Conservation (phyloP, 2,113 vertebrate genomes). For the Amblyornis subalaris region DNA sequence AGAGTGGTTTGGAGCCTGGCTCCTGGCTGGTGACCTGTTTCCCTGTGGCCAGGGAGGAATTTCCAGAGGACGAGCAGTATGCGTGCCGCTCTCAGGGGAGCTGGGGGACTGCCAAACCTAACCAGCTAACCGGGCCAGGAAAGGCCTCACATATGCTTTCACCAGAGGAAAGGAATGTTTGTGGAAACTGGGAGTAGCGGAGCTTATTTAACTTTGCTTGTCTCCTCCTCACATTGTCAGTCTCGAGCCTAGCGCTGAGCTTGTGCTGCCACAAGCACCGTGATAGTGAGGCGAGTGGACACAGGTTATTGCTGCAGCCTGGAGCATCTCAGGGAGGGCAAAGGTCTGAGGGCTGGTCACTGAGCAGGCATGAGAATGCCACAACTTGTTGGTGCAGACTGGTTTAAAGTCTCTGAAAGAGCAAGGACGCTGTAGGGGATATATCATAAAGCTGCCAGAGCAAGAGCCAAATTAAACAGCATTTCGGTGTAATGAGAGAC, state of each 20-base stretch:
- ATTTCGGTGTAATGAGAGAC: neutral
- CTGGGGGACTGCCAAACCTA: neutral
- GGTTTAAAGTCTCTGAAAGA: neutral
- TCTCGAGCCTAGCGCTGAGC: neutral
- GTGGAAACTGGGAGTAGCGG: constrained; percentile 8
- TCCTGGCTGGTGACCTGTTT: constrained; percentile 22
- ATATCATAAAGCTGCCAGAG: neutral
- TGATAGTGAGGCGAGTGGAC: rapidly evolving
- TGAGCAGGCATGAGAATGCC: neutral
- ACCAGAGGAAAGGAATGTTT: constrained; percentile 43
- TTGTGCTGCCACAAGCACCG: rapidly evolving
- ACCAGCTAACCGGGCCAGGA: constrained; percentile 4
- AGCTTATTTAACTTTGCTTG: neutral
- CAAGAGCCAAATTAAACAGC: neutral
- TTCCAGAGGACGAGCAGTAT: constrained; percentile 4
- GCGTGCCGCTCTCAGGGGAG: neutral
- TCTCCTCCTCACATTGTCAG: neutral
- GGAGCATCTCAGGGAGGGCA: neutral
- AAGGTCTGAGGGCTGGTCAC: neutral
- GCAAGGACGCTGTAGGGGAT: neutral
- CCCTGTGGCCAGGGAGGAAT: constrained; percentile 40
- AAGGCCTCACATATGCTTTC: neutral
- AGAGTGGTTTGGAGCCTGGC: neutral
- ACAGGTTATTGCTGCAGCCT: neutral
- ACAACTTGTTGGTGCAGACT: neutral